These are phyloP conservation scores for Periparus ater DNA, from an alignment of 2,797 vertebrate species.

Conservation along the genomic window DNA sequence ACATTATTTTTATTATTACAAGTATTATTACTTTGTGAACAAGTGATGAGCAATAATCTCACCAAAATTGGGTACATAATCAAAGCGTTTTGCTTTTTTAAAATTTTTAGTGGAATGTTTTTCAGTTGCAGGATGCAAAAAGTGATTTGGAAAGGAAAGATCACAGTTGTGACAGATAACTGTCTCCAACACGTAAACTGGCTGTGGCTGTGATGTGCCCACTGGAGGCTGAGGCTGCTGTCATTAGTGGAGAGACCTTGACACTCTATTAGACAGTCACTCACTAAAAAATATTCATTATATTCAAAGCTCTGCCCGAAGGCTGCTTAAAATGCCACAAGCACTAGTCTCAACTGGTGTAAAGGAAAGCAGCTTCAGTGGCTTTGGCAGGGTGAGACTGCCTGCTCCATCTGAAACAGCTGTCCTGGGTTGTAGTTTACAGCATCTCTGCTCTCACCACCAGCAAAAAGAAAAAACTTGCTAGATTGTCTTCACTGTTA, in stretches of 20 bases:
- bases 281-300: background rate
- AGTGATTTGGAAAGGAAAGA: background rate
- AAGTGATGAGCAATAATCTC: background rate
- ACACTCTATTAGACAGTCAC: background rate
- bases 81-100: background rate
- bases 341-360: conserved; percentile 20
- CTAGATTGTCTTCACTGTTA: background rate
- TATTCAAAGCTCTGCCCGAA: background rate
- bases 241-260: background rate
- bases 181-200: background rate
- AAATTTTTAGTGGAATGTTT: background rate
- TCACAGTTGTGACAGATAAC: accelerated
- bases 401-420: background rate
- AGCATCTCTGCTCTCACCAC: background rate
- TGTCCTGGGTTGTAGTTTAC: background rate
- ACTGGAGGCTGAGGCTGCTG: conserved; percentile 22
- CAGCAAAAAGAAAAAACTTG: background rate
- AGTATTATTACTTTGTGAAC: background rate
- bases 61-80: background rate
- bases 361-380: background rate
- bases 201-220: background rate
- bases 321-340: background rate
- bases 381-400: background rate
- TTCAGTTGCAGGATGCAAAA: background rate
- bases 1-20: background rate